Conservation (phyloP, 1,140 invertebrate species). For the Dreissena rostriformis region DNA sequence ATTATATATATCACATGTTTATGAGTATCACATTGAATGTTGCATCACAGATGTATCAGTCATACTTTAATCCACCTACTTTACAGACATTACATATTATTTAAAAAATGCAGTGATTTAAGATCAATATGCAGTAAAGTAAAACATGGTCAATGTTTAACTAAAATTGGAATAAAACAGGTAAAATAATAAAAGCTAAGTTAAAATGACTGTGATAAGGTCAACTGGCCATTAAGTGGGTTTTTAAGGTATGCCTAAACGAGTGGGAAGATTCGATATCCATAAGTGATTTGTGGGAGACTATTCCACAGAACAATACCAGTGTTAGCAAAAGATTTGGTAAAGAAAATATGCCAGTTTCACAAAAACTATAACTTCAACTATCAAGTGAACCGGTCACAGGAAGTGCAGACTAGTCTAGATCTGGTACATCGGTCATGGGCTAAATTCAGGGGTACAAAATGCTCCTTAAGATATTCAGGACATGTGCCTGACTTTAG, state of each 20-base stretch:
- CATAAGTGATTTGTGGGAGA: neutral
- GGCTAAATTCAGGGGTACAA: constrained; percentile 10
- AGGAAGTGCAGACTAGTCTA: constrained; percentile 5
- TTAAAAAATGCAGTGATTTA: too few relatives aligned
- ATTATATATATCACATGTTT: too few relatives aligned
- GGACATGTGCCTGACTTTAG: constrained; percentile 11
- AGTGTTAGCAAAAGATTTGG: constrained; percentile 20
- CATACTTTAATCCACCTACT: neutral
- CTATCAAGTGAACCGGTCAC: neutral
- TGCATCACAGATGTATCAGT: constrained; percentile 12
- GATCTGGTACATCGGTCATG: constrained; percentile 17
- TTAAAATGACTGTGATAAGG: neutral
- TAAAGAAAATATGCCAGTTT: constrained; percentile 1
- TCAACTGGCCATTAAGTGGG: neutral
- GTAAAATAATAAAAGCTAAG: too few relatives aligned
- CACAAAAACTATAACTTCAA: neutral
- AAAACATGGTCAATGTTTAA: too few relatives aligned
- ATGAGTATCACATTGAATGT: neutral
- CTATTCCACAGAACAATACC: constrained; percentile 27
- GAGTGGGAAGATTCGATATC: constrained; percentile 10
- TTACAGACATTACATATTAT: too few relatives aligned
- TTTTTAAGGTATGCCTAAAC: constrained; percentile 11
- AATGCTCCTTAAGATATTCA: constrained; percentile 17
- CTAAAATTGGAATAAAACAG: too few relatives aligned
- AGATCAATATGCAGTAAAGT: too few relatives aligned